Percentiles rank a stretch among this genome's conserved stretches.
These are phyloP conservation scores for Orestias chungarensis DNA, from an alignment of 2,797 vertebrate genomes.

Conservation along the genomic window DNA sequence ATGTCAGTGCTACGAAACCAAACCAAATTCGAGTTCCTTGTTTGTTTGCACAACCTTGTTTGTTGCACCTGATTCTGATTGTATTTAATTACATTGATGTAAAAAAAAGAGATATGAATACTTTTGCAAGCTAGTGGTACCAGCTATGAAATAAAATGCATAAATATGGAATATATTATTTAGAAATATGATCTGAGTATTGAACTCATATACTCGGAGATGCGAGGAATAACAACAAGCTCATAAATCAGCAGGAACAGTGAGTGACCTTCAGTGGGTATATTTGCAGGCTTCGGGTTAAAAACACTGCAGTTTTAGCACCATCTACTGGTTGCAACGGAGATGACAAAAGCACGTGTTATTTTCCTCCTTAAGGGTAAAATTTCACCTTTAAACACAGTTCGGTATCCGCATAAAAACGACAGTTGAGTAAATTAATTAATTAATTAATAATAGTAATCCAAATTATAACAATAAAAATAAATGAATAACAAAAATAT, in stretches of 20 bases:
- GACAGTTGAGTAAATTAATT: too few relatives aligned
- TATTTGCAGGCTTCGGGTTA: neutral
- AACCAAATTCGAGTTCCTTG: neutral
- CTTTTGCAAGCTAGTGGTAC: too few relatives aligned
- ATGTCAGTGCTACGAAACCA: too few relatives aligned
- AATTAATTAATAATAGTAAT: too few relatives aligned
- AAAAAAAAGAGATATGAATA: neutral
- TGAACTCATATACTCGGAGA: too few relatives aligned
- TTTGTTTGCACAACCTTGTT: neutral
- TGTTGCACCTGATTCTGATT: neutral
- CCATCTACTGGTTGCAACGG: slow-evolving; percentile 42
- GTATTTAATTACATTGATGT: neutral
- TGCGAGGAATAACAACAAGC: neutral
- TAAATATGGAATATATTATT: neutral
- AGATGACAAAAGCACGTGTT: slow-evolving; percentile 31
- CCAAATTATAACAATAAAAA: too few relatives aligned
- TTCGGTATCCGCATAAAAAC: too few relatives aligned
- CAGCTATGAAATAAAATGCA: neutral
- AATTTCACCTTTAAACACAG: too few relatives aligned
- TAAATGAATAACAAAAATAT: too few relatives aligned
- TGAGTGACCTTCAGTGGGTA: neutral
- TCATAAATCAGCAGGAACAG: neutral
- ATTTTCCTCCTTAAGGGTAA: too few relatives aligned
- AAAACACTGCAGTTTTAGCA: neutral
- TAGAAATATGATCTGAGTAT: too few relatives aligned